Evolutionary conservation across 2,888 invertebrate species (phyloP).

Genomic region (Cerceris ruficornis): DNA sequence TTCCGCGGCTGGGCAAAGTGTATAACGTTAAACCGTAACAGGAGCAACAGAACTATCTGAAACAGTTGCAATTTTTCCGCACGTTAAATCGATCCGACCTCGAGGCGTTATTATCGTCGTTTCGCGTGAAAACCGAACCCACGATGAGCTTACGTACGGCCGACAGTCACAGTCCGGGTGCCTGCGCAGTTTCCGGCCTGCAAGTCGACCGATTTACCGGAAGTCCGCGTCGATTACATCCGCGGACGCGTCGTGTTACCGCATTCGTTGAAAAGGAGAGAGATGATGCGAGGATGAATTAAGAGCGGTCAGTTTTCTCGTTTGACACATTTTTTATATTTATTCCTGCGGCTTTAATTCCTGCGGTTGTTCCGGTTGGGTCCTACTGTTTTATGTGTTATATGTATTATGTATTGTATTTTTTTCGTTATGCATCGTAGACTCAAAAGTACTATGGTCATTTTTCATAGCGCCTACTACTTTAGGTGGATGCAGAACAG

Average conservation of each 20-base stretch:
- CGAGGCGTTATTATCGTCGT: neutral
- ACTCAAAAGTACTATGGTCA: too few relatives aligned
- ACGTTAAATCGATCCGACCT: neutral
- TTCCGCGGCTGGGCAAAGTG: too few relatives aligned
- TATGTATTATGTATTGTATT: too few relatives aligned
- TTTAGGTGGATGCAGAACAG: too few relatives aligned
- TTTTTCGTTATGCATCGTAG: too few relatives aligned
- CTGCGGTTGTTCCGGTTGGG: too few relatives aligned
- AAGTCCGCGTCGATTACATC: slow-evolving; percentile 46
- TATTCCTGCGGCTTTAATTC: too few relatives aligned
- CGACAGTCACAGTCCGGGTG: slow-evolving; percentile 16
- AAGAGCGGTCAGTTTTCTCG: neutral
- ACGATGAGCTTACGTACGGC: slow-evolving; percentile 17
- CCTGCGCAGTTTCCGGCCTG: slow-evolving; percentile 37
- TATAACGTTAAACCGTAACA: too few relatives aligned
- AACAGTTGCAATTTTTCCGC: too few relatives aligned
- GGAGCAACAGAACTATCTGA: too few relatives aligned
- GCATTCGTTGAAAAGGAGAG: neutral
- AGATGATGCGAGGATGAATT: slow-evolving; percentile 1
- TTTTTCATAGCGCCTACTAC: too few relatives aligned
- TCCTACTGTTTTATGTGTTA: too few relatives aligned
- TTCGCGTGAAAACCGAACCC: slow-evolving; percentile 7
- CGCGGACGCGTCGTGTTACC: slow-evolving; percentile 17
- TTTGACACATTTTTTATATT: neutral
- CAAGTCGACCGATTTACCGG: slow-evolving; percentile 45